Conservation (phyloP, 2,113 vertebrate genomes). For the Pontoporia blainvillei region DNA sequence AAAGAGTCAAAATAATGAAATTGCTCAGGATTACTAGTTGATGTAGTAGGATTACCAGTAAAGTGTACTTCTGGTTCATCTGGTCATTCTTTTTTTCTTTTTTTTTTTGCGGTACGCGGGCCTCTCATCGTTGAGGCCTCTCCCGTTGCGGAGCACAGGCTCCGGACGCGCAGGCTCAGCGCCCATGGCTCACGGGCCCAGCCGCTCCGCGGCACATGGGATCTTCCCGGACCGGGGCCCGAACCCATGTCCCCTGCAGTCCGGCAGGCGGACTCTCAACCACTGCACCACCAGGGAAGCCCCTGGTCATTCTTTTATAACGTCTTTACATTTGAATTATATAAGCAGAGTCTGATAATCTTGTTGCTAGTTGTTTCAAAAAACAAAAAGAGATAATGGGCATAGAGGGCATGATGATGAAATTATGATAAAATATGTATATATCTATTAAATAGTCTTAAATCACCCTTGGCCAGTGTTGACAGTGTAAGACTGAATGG, state of each 20-base stretch:
- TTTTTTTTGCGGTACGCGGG: too few species aligned
- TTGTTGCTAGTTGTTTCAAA: neutral
- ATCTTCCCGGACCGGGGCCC: too few species aligned
- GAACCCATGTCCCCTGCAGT: too few species aligned
- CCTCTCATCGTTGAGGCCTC: too few species aligned
- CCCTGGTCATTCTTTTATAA: neutral
- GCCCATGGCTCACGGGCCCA: too few species aligned
- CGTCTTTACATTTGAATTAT: neutral
- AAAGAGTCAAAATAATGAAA: conserved; percentile 60
- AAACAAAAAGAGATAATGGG: neutral
- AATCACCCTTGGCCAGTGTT: neutral
- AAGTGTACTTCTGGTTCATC: neutral
- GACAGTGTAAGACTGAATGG: neutral
- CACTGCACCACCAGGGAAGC: too few species aligned
- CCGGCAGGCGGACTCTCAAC: too few species aligned
- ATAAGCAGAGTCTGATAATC: neutral
- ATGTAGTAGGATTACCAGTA: neutral
- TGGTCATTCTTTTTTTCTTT: neutral
- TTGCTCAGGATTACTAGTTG: conserved; percentile 36
- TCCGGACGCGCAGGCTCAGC: too few species aligned
- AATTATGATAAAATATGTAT: neutral
- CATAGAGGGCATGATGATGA: neutral
- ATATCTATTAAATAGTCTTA: neutral
- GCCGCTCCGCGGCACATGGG: too few species aligned
- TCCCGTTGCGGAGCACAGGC: too few species aligned